Evolutionary conservation across 2,888 invertebrate genomes (phyloP).

Genomic region (Chrysomela aeneicollis): DNA sequence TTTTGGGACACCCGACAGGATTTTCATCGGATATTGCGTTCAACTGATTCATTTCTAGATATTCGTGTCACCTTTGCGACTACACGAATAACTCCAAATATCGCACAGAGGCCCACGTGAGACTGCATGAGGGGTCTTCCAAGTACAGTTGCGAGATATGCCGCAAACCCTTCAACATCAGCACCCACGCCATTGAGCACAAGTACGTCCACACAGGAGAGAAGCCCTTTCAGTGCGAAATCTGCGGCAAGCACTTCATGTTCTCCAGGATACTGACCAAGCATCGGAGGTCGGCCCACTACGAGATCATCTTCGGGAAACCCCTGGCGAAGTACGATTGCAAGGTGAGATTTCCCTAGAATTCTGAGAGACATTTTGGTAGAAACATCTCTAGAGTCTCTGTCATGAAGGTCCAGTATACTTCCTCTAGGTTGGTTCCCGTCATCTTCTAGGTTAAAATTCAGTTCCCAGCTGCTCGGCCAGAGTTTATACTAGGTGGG

Average conservation of each 20-base stretch:
- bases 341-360: conserved; percentile 47
- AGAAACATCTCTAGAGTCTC: too few species aligned
- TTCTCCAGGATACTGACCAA: conserved; percentile 61
- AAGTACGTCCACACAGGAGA: conserved; percentile 52
- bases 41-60: not conserved
- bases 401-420: too few species aligned
- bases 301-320: conserved; percentile 55
- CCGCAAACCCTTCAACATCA: conserved; percentile 49
- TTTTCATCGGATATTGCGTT: too few species aligned
- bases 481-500: too few species aligned
- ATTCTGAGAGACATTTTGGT: too few species aligned
- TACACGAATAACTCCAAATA: conserved; percentile 52
- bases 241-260: conserved; percentile 63
- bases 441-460: too few species aligned
- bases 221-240: conserved; percentile 64
- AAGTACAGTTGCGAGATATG: conserved; percentile 56
- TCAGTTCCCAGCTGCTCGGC: too few species aligned
- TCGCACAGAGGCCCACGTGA: conserved; percentile 56
- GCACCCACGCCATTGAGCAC: conserved; percentile 51
- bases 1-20: too few species aligned
- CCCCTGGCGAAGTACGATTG: conserved; percentile 59
- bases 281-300: conserved; percentile 62
- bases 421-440: too few species aligned
- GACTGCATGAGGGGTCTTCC: conserved; percentile 59
- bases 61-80: conserved; percentile 51